Conservation (phyloP, 2,113 vertebrate genomes). For the Spermophilus dauricus region DNA sequence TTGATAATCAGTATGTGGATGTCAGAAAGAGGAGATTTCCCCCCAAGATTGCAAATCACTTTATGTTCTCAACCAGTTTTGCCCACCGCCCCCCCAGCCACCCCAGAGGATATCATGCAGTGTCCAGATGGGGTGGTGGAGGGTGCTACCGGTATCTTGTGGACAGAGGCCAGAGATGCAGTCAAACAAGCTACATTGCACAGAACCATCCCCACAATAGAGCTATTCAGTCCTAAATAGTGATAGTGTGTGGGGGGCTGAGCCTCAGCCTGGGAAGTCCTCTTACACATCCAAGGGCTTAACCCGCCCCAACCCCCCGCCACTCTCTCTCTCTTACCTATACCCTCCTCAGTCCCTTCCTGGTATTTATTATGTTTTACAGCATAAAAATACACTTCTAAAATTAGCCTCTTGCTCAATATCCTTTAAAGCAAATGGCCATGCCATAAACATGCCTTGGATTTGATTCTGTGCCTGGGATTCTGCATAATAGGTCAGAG, state of each 20-base stretch:
- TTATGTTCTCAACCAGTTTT: background rate
- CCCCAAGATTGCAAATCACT: background rate
- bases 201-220: background rate
- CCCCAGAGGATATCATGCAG: background rate
- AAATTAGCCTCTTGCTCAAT: conserved; percentile 51
- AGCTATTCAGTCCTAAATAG: background rate
- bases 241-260: too few relatives aligned
- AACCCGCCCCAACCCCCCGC: too few relatives aligned
- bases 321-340: background rate
- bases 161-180: background rate
- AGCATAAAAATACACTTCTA: conserved; percentile 25
- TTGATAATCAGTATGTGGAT: background rate
- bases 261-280: background rate
- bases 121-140: background rate
- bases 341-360: background rate
- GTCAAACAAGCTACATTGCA: background rate
- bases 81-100: too few relatives aligned
- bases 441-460: background rate
- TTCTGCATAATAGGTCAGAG: background rate
- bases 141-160: background rate
- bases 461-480: background rate
- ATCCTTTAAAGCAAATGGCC: conserved; percentile 18
- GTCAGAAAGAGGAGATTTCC: background rate
- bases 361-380: conserved; percentile 38
- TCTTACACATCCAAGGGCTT: background rate